Evolutionary conservation across 2,888 invertebrate species (phyloP), one percentile per base, ranked within the genome.

Genomic region (Digitonthophagus gazella): DNA sequence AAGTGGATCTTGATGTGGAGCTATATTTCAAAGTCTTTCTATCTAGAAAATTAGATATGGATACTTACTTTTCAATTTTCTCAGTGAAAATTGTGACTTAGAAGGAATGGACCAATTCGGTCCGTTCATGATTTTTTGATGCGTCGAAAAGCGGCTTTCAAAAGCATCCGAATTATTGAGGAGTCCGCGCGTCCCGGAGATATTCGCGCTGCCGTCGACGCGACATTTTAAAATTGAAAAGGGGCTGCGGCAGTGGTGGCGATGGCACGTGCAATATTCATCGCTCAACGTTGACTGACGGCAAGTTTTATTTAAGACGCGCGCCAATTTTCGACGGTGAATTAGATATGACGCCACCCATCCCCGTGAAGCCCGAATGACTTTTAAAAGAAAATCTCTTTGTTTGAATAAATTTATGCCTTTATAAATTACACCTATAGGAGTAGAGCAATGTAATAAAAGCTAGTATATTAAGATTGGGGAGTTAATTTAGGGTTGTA

Each of bases 171-270:
- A 70, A 70, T 70, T 70, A 70, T 70, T 70, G 70, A 70, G 67
- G 61, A 63, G 67, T 63, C 55, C 44, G 20, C 20, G 54, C 20
- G 22, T 22, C 56, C 58, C 65, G 16, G 68, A 65, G 65, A 65
- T 66, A 61, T 68, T 68, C 82, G 83, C 83, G 85, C 85, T 86
- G 85, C 85, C 84, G 84, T 80, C 67, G 69, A 67, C 67, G 72
- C 73, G 73, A 72, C 73, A 71, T 72, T 73, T 75, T 73, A 75
- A 75, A 75, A 75, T 74, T 73, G 73, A 73, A 73, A 65, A 66
- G 67, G 67, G 58, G 19, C 65, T 61, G 16, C 57, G 55, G 58
- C 44, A 18, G 15, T 14, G 44, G 57, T 54, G 67, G 61, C 65
- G 28, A 44, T 44, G 28, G 28, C 28, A 44, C 28, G 28, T 57